Base-by-base conservation (phyloP, 2,888 invertebrate species). In the Gnatocerus cornutus region DNA sequence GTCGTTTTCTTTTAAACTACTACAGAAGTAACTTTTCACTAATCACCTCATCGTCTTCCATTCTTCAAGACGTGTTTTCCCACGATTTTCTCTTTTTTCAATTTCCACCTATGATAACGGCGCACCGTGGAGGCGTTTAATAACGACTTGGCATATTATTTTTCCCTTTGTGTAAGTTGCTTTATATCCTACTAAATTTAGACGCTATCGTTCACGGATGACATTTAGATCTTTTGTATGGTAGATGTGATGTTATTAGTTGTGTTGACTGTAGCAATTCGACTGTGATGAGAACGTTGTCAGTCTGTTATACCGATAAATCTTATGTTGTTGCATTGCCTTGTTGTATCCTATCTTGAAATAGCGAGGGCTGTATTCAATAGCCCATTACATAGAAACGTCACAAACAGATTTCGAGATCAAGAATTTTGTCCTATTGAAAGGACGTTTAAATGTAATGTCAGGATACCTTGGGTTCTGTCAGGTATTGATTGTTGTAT, bases 251-350 rank as follows among this genome's bases (percentile, higher is more conserved):
- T 50, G 58, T 64, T 69, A 69, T 64, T 69, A 58, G 63, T 64
- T 62, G 68, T 53, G 68, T 68, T 69, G 69, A 69, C 69, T 64
- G 69, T 64, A 58, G 69, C 69, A 69, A 69, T 64, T 69, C 63
- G 69, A 58, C 59, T 68, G 68, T 68, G 68, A 65, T 65, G 69
- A 61, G 55, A 55, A 61, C 66, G 61, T 65, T 69, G 66, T 53
- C 53, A 53, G 43, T 65, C 64, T 64, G 50, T 52, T 65, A 29
- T 52, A 55, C 43, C 70, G 63, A 62, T 62, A 65, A 53, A 69
- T 65, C 69, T 69, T 58, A 41, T 58, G 63, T 62, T 69, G 46
- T 62, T 68, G 58, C 46, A 59, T n/a, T 50, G 52, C 37, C 56
- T 58, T 43, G 43, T 67, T 41, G 53, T 67, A 33, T 66, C 58